Evolutionary conservation across 35 echinoderm and acorn worm genomes (phyloP), one percentile per base, ranked within the genome.

Genomic region (Strongylocentrotus purpuratus): DNA sequence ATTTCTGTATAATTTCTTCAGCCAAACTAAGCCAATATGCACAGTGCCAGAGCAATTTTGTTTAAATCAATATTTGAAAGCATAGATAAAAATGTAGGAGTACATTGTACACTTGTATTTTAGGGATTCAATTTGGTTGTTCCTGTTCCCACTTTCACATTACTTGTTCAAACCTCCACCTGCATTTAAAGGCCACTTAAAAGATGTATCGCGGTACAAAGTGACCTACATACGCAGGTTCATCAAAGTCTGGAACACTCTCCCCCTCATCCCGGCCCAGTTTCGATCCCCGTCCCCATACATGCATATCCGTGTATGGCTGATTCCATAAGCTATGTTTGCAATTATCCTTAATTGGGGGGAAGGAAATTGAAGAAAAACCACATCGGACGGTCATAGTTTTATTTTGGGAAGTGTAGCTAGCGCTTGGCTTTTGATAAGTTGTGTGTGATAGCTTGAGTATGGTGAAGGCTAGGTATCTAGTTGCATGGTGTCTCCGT

Each of bases 361-460:
- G 65, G 65, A 78, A 78, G 65, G 65, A 78, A 78, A 78, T n/a
- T n/a, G 28, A 78, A 78, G 22, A 78, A 25, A 78, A 78, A 78
- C 65, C 65, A 78, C 65, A 78, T n/a, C 65, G 65, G 65, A 78
- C 25, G 65, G 65, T 78, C 65, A 78, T 78, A 78, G 65, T 78
- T 78, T 78, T 78, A 78, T 78, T 78, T 78, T 78, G 65, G 65
- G 65, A 78, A 78, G 65, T 78, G 65, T 7, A 22, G 52, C 52
- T 3, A 41, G 65, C 65, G 20, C 22, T 78, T 8, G 65, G 65
- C 65, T 78, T 78, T 78, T 28, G 61, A 70, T 70, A 28, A 50
- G 1, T 55, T 28, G 65, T 78, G 25, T 78, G 65, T 28, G 65
- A 28, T 78, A n/a, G 65, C 65, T 28, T n/a, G 22, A 17, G 52